Evolutionary conservation across 2,113 vertebrate species (phyloP).

Genomic region (Gymnocephalus cernua): DNA sequence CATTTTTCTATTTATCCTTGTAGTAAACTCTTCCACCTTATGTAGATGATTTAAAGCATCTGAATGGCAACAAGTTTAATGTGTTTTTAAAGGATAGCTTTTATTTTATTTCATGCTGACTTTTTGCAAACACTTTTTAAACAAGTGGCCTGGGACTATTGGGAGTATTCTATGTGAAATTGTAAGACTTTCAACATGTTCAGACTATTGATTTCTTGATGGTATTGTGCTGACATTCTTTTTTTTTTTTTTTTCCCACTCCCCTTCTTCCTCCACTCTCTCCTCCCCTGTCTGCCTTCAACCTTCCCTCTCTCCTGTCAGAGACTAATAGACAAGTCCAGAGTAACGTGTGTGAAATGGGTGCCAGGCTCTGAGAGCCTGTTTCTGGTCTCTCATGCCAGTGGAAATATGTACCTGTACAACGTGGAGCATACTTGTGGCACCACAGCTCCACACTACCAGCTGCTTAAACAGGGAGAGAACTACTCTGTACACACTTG

Average conservation of each 20-base stretch:
- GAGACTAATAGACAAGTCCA: slow-evolving; percentile 99
- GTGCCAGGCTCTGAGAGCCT: slow-evolving; percentile 98
- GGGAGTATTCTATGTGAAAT: neutral
- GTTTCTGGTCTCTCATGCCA: slow-evolving; percentile 98
- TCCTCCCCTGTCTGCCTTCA: slow-evolving; percentile 16
- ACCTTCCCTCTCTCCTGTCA: slow-evolving; percentile 77
- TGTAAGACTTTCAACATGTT: slow-evolving; percentile 7
- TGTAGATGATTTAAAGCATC: neutral
- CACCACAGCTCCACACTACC: slow-evolving; percentile 97
- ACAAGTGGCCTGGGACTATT: neutral
- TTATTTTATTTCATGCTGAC: neutral
- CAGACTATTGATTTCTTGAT: neutral
- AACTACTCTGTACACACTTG: slow-evolving; percentile 98
- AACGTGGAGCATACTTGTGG: slow-evolving; percentile 99
- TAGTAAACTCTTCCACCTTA: neutral
- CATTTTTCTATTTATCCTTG: neutral
- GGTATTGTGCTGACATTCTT: slow-evolving; percentile 20
- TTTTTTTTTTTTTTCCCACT: slow-evolving; percentile 18
- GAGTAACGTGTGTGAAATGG: slow-evolving; percentile 99
- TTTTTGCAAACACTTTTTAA: neutral
- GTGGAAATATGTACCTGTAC: slow-evolving; percentile 98
- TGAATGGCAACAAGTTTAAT: neutral
- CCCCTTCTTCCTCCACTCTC: neutral
- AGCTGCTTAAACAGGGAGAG: slow-evolving; percentile 98
- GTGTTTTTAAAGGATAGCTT: neutral